These are phyloP conservation scores for Callitettix versicolor DNA, from an alignment of 1,140 invertebrate species.

Conservation along the genomic window DNA sequence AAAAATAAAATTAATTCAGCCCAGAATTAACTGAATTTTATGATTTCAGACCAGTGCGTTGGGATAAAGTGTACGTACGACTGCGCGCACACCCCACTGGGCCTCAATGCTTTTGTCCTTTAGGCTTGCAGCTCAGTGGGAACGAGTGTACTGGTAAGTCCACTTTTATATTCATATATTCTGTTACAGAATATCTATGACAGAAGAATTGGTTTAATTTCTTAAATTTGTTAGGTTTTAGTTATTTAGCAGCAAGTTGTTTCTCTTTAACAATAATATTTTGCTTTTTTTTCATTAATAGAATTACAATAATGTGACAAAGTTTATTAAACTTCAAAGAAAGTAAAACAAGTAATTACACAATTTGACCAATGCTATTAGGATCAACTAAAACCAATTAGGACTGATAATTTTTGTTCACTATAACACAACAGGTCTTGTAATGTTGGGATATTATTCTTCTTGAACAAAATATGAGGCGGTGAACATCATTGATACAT, in stretches of 20 bases:
- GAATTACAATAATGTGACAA: neutral
- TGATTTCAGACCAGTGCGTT: conserved; percentile 1
- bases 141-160: conserved; percentile 16
- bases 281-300: too few species aligned
- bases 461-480: too few species aligned
- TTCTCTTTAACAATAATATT: neutral
- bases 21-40: too few species aligned
- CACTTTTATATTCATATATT: neutral
- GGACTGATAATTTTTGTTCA: too few species aligned
- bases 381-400: too few species aligned
- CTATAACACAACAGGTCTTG: too few species aligned
- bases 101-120: conserved; percentile 36
- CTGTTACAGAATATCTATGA: neutral
- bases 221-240: neutral
- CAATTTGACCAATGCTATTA: too few species aligned
- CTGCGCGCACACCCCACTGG: conserved; percentile 35
- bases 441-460: too few species aligned
- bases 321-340: too few species aligned
- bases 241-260: neutral
- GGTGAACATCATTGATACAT: too few species aligned
- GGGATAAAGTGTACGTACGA: conserved; percentile 32
- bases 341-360: too few species aligned
- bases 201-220: neutral
- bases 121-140: conserved; percentile 30
- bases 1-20: too few species aligned